Evolutionary conservation across 2,797 vertebrate species (phyloP), one percentile per base, ranked within the genome.

Genomic region (Sebastolobus altivelis): DNA sequence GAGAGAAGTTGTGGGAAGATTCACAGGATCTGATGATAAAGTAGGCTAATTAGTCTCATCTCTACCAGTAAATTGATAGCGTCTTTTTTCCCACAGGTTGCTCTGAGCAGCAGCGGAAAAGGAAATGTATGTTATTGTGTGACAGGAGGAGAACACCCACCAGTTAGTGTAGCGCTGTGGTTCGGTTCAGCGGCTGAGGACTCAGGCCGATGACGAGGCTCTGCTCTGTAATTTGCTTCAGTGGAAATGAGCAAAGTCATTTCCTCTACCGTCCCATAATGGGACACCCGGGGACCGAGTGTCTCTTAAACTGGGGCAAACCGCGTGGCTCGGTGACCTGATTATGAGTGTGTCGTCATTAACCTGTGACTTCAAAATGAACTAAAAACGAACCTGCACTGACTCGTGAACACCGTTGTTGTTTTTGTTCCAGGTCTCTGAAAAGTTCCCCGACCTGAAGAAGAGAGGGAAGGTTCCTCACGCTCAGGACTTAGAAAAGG

Each of bases 231-330:
- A 92, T 93, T 93, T 89, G 77, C 72, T 56, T 29, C 72, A 35
- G 83, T 87, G 83, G 87, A 92, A 94, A 94, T 94, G 88, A 92
- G 89, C 70, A 68, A 40, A 89, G 80, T 71, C 81, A 94, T 95
- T 95, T 95, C 94, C 94, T 94, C 69, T 84, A 80, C 63, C 20
- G 9, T 52, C 49, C 6, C 66, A 88, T 89, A 87, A 88, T 81
- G 78, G 78, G 79, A 87, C 83, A 81, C 55, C 70, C 18, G 58
- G 82, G 77, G 79, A 72, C 81, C 11, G 2, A 65, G 71, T 40
- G 61, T 46, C 75, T 82, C 61, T 71, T 70, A 63, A 84, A 75
- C 65, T 66, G 82, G 77, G 79, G 1, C 74, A 77, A 81, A 76
- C 59, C 25, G 14, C 5, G 5, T 33, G 38, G 63, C 43, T 82